Conservation (phyloP, 1,140 invertebrate genomes). For the Rhagoletis zephyria region DNA sequence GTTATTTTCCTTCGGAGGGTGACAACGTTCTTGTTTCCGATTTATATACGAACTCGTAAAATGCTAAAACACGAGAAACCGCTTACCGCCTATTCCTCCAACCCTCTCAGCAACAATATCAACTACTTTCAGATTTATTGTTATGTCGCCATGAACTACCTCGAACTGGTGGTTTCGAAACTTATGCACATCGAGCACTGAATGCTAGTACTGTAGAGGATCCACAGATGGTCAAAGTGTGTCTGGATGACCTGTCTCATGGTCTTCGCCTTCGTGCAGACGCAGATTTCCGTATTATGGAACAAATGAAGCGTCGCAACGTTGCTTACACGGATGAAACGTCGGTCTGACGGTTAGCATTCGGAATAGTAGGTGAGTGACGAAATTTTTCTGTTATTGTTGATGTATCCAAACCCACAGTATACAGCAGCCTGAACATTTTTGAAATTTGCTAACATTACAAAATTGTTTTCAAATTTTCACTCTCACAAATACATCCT, state of each 20-base stretch:
- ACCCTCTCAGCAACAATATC: conserved; percentile 85
- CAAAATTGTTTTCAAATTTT: too few species aligned
- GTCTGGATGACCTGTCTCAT: conserved; percentile 85
- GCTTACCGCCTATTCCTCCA: conserved; percentile 90
- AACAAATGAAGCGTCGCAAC: conserved; percentile 78
- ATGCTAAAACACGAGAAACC: conserved; percentile 86
- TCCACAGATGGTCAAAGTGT: conserved; percentile 84
- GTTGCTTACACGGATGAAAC: too few species aligned
- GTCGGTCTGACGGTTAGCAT: too few species aligned
- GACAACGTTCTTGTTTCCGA: conserved; percentile 84
- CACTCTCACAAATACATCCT: too few species aligned
- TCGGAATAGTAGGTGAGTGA: too few species aligned
- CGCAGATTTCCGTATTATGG: conserved; percentile 83
- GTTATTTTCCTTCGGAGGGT: conserved; percentile 83
- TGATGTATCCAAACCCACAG: too few species aligned
- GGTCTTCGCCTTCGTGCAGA: conserved; percentile 79
- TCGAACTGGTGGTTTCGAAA: conserved; percentile 87
- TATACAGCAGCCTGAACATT: too few species aligned
- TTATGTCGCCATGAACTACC: conserved; percentile 84
- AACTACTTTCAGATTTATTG: conserved; percentile 82
- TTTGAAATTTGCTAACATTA: too few species aligned
- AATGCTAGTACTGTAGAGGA: conserved; percentile 89
- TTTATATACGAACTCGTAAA: conserved; percentile 86
- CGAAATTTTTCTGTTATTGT: too few species aligned
- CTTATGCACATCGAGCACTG: conserved; percentile 90